Conservation (phyloP, 2,113 vertebrate genomes). For the Dicrurus megarhynchus region DNA sequence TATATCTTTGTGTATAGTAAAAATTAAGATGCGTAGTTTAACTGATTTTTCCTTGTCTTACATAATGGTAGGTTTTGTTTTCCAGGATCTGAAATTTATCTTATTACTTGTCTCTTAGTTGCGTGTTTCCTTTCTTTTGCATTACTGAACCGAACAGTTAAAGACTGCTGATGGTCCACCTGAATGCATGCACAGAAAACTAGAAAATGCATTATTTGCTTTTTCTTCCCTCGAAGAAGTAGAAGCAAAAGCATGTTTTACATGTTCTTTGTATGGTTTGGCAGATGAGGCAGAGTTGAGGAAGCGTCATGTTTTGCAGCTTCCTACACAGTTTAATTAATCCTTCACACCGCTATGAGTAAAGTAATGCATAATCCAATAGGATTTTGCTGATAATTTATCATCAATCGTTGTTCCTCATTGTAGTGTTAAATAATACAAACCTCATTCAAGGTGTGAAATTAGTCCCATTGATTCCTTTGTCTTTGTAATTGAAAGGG, state of each 20-base stretch:
- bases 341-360: not conserved
- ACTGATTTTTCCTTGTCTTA: not conserved
- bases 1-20: not conserved
- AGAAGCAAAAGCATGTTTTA: not conserved
- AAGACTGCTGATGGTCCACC: not conserved
- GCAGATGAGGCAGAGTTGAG: not conserved
- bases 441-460: conserved; percentile 41
- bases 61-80: not conserved
- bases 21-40: not conserved
- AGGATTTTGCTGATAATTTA: conserved; percentile 12
- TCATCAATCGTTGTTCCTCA: conserved; percentile 34
- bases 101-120: not conserved
- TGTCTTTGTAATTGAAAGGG: conserved; percentile 60
- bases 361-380: conserved; percentile 35
- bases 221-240: not conserved
- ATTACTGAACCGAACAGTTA: not conserved
- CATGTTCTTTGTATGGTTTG: not conserved
- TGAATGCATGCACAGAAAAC: not conserved
- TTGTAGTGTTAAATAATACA: conserved; percentile 39
- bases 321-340: conserved; percentile 34
- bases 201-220: not conserved
- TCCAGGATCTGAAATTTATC: not conserved
- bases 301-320: not conserved
- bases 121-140: not conserved
- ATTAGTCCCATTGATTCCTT: conserved; percentile 59